These are phyloP conservation scores for Cheilosia grossa DNA, from an alignment of 2,888 invertebrate genomes.

Conservation along the genomic window DNA sequence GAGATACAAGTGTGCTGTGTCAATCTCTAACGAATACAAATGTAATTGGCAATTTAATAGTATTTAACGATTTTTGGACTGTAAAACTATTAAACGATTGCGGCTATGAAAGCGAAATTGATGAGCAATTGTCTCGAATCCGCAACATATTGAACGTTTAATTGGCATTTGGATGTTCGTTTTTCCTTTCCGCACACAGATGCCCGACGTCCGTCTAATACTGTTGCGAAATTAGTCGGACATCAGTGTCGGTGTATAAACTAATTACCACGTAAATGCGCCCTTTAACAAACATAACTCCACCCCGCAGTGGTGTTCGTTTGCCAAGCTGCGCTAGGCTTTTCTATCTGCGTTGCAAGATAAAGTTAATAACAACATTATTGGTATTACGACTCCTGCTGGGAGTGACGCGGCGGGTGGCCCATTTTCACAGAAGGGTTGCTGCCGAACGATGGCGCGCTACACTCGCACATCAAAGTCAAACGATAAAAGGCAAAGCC, in stretches of 20 bases:
- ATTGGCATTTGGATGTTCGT: background rate
- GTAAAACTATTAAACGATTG: too few relatives aligned
- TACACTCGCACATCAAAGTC: background rate
- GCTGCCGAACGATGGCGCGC: background rate
- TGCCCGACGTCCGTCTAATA: background rate
- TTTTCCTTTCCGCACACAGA: too few relatives aligned
- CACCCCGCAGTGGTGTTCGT: background rate
- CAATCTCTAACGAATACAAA: background rate
- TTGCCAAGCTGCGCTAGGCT: background rate
- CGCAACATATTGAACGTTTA: background rate
- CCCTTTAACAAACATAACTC: background rate
- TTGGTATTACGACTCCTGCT: constrained; percentile 30
- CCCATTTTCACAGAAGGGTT: constrained; percentile 17
- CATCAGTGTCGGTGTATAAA: background rate
- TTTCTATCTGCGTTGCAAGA: background rate
- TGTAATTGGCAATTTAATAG: constrained; percentile 4
- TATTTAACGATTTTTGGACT: background rate
- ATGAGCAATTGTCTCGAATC: too few relatives aligned
- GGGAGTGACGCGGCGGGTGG: constrained; percentile 7
- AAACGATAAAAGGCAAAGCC: background rate
- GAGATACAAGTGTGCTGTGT: background rate
- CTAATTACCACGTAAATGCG: constrained; percentile 3
- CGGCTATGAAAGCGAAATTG: too few relatives aligned
- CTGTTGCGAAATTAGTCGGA: background rate
- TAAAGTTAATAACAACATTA: constrained; percentile 34